Conservation (phyloP, 2,113 vertebrate genomes). For the Microcebus griseorufus region DNA sequence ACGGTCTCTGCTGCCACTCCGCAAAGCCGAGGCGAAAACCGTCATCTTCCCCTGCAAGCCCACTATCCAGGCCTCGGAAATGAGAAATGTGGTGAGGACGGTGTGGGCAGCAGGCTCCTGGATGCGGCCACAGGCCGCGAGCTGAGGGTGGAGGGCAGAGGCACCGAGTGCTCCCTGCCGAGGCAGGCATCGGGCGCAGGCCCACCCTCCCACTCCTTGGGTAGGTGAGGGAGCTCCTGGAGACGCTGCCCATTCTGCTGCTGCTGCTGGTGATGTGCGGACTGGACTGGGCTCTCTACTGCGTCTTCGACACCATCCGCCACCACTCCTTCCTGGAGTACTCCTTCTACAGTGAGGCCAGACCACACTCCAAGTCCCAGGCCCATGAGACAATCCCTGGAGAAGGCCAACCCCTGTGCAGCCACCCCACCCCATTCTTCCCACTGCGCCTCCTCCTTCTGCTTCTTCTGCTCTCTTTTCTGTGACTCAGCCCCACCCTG, state of each 20-base stretch:
- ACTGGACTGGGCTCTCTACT: conserved; percentile 87
- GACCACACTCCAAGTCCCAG: neutral
- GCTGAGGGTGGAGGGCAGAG: neutral
- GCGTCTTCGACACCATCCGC: conserved; percentile 87
- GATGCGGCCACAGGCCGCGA: rapidly evolving
- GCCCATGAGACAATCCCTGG: neutral
- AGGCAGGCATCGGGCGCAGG: neutral
- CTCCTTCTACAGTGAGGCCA: conserved; percentile 87
- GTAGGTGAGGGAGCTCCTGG: conserved; percentile 84
- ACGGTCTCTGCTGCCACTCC: conserved; percentile 85
- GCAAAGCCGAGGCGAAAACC: conserved; percentile 67
- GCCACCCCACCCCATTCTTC: neutral
- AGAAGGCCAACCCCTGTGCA: neutral
- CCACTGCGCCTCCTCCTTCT: neutral
- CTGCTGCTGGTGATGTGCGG: conserved; percentile 83
- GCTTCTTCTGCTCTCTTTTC: neutral
- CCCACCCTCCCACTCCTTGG: neutral
- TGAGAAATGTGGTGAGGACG: conserved; percentile 80
- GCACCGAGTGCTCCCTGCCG: rapidly evolving
- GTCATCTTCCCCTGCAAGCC: conserved; percentile 83
- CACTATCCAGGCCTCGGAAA: conserved; percentile 81
- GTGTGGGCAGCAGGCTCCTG: rapidly evolving
- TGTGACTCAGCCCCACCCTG: neutral
- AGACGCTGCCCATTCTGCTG: conserved; percentile 81
- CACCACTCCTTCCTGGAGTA: conserved; percentile 88